phyloP scores from a whole-genome alignment of 1,140 invertebrate genomes.

The Trichonephila clavata region DNA sequence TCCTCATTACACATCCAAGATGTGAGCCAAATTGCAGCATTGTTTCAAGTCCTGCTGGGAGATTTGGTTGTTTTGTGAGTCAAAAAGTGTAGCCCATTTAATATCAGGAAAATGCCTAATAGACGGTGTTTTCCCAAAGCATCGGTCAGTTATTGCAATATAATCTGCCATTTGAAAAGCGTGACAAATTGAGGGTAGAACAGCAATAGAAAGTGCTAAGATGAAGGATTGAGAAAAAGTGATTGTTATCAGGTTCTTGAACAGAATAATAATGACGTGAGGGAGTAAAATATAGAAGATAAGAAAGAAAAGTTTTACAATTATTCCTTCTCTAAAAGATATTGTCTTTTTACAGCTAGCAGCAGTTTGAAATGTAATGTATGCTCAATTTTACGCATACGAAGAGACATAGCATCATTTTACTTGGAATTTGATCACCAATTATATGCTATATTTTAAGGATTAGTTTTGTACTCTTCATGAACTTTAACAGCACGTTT shows the following conservation, averaged over 20 bases:
- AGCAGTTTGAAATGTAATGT: too few relatives aligned
- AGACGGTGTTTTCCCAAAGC: neutral
- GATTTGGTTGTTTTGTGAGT: neutral
- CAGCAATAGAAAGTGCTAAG: neutral
- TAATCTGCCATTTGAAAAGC: neutral
- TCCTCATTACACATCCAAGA: neutral
- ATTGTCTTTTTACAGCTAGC: too few relatives aligned
- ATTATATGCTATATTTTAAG: too few relatives aligned
- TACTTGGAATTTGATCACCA: too few relatives aligned
- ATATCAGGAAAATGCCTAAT: neutral
- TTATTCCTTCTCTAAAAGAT: too few relatives aligned
- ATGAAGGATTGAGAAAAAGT: neutral
- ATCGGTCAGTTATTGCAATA: neutral
- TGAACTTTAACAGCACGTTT: too few relatives aligned
- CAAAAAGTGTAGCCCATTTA: neutral
- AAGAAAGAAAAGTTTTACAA: too few relatives aligned
- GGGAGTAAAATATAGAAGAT: too few relatives aligned
- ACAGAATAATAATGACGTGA: neutral
- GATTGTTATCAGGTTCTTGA: neutral
- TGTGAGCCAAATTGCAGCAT: neutral
- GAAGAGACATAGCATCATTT: too few relatives aligned
- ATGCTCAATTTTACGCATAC: too few relatives aligned
- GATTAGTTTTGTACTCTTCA: too few relatives aligned
- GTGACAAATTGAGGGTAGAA: neutral
- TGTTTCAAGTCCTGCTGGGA: neutral